Percentiles rank a stretch among this genome's conserved stretches.
Evolutionary conservation across 2,797 vertebrate species (phyloP).

Genomic region (Champsocephalus gunnari): DNA sequence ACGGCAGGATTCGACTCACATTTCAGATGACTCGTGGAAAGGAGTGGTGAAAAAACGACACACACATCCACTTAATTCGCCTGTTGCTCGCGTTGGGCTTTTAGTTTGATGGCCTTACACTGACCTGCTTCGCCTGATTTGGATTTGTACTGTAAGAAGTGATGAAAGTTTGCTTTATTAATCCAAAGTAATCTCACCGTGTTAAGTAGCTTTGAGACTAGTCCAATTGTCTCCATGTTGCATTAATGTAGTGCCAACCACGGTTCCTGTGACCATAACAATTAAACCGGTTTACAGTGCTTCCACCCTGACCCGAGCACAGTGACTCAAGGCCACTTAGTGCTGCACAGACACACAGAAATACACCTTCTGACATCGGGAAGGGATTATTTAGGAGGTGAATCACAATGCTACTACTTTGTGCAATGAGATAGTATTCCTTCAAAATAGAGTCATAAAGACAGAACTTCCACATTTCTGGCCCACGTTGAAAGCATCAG

Average conservation of each 20-base stretch:
- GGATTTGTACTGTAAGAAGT: not conserved
- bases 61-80: too few species aligned
- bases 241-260: not conserved
- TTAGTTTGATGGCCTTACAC: too few species aligned
- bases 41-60: not conserved
- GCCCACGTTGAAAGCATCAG: not conserved
- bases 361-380: not conserved
- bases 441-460: too few species aligned
- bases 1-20: not conserved
- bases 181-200: not conserved
- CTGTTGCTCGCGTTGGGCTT: not conserved
- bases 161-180: not conserved
- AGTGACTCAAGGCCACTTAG: constrained; percentile 1
- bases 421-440: not conserved
- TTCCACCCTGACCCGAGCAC: constrained; percentile 8
- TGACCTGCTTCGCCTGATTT: not conserved
- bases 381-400: not conserved
- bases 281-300: constrained; percentile 53
- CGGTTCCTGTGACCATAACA: constrained; percentile 17
- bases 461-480: not conserved
- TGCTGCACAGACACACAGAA: not conserved
- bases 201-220: not conserved
- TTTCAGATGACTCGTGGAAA: constrained; percentile 5
- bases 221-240: not conserved
- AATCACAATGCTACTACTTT: not conserved